These are phyloP conservation scores for Philaethria dido DNA, from an alignment of 2,888 invertebrate species.

Conservation along the genomic window DNA sequence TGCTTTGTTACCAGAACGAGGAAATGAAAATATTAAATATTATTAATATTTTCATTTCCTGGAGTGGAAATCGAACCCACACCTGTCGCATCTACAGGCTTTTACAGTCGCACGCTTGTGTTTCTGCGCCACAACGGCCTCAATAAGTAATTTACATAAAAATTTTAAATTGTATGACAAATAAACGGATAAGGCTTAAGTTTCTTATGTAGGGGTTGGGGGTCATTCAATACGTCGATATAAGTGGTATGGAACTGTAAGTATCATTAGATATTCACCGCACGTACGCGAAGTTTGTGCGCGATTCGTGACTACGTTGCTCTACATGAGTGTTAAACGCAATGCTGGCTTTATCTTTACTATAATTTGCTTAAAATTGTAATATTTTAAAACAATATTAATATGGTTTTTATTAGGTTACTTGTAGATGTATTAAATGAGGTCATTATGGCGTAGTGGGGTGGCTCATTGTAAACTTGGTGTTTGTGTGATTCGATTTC, in stretches of 20 bases:
- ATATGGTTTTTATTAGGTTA: too few relatives aligned
- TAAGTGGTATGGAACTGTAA: conserved; percentile 28
- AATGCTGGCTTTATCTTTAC: neutral
- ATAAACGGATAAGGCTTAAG: neutral
- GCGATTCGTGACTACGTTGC: conserved; percentile 35
- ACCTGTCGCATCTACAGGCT: too few relatives aligned
- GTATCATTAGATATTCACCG: conserved; percentile 24
- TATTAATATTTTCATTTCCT: too few relatives aligned
- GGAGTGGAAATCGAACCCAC: too few relatives aligned
- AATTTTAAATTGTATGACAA: neutral
- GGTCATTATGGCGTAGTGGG: too few relatives aligned
- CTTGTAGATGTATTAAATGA: too few relatives aligned
- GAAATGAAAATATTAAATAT: too few relatives aligned
- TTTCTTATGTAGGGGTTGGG: conserved; percentile 8
- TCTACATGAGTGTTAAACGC: conserved; percentile 17
- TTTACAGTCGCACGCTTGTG: too few relatives aligned
- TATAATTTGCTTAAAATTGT: neutral
- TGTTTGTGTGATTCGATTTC: too few relatives aligned
- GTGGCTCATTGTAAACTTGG: too few relatives aligned
- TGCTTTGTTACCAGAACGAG: too few relatives aligned
- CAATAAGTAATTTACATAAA: neutral
- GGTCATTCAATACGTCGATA: conserved; percentile 18
- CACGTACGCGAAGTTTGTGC: conserved; percentile 32
- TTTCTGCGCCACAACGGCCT: too few relatives aligned
- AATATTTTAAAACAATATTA: neutral